phyloP scores from a whole-genome alignment of 2,888 invertebrate genomes.

The Synanthedon formicaeformis region DNA sequence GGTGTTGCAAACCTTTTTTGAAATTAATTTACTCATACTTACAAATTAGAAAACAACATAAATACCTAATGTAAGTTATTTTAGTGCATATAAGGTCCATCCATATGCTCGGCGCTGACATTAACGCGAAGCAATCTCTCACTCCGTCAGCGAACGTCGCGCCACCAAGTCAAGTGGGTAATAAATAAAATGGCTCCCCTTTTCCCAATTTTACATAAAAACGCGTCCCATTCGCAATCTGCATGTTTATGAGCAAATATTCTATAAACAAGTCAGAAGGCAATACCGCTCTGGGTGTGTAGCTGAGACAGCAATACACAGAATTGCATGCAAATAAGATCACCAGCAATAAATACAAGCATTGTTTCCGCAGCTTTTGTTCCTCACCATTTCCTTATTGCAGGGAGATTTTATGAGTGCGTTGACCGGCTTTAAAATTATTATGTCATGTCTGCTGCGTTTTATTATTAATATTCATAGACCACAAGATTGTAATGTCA shows the following conservation, averaged over 20 bases:
- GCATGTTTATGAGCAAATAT: slow-evolving; percentile 70
- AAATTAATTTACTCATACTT: too few relatives aligned
- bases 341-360: slow-evolving; percentile 54
- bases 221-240: slow-evolving; percentile 68
- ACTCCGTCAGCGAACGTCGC: slow-evolving; percentile 37
- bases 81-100: neutral
- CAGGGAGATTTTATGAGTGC: slow-evolving; percentile 32
- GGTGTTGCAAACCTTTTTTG: too few relatives aligned
- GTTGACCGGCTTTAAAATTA: slow-evolving; percentile 20
- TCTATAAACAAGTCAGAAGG: slow-evolving; percentile 61
- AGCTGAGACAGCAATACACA: slow-evolving; percentile 51
- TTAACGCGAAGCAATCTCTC: slow-evolving; percentile 39
- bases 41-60: too few relatives aligned
- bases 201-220: slow-evolving; percentile 64
- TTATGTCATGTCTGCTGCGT: neutral
- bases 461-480: too few relatives aligned
- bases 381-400: slow-evolving; percentile 37
- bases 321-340: slow-evolving; percentile 69
- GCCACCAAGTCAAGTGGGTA: slow-evolving; percentile 57
- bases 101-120: slow-evolving; percentile 22
- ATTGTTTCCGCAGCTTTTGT: slow-evolving; percentile 32
- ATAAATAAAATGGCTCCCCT: slow-evolving; percentile 67
- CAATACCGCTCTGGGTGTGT: slow-evolving; percentile 28
- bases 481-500: too few relatives aligned
- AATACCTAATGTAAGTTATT: too few relatives aligned